These are phyloP conservation scores for Dynastes hyllus DNA, from an alignment of 2,888 invertebrate species.

Conservation along the genomic window DNA sequence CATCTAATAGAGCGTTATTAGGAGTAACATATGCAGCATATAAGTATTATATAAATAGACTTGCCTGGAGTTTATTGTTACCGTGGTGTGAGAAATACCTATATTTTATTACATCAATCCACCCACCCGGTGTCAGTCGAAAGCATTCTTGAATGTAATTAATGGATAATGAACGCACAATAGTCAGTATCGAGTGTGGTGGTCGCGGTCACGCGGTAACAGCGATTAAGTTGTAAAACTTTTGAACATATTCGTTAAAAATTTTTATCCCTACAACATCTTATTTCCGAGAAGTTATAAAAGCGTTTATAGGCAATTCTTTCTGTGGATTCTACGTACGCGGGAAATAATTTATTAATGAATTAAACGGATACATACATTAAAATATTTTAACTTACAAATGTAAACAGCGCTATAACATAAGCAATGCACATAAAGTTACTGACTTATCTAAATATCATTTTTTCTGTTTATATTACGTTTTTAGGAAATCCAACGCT, in stretches of 20 bases:
- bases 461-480: too few relatives aligned
- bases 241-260: conserved; percentile 18
- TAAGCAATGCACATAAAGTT: not conserved
- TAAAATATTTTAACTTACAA: conserved; percentile 18
- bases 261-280: conserved; percentile 16
- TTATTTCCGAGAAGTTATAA: conserved; percentile 24
- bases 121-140: conserved; percentile 41
- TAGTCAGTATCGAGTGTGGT: conserved; percentile 35
- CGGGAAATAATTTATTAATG: conserved; percentile 13
- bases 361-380: conserved; percentile 4
- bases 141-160: conserved; percentile 39
- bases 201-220: conserved; percentile 28
- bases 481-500: too few relatives aligned
- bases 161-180: conserved; percentile 36
- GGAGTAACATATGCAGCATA: conserved; percentile 8
- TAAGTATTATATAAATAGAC: conserved; percentile 33
- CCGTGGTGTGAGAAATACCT: conserved; percentile 35
- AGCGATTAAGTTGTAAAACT: conserved; percentile 40
- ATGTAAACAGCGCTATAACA: conserved; percentile 4
- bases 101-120: conserved; percentile 46
- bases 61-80: conserved; percentile 37
- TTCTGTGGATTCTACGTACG: conserved; percentile 17
- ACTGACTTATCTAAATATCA: not conserved
- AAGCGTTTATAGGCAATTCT: conserved; percentile 25
- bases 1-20: conserved; percentile 39